Evolutionary conservation across 2,113 vertebrate species (phyloP), one percentile per base, ranked within the genome.

Genomic region (Charina bottae): DNA sequence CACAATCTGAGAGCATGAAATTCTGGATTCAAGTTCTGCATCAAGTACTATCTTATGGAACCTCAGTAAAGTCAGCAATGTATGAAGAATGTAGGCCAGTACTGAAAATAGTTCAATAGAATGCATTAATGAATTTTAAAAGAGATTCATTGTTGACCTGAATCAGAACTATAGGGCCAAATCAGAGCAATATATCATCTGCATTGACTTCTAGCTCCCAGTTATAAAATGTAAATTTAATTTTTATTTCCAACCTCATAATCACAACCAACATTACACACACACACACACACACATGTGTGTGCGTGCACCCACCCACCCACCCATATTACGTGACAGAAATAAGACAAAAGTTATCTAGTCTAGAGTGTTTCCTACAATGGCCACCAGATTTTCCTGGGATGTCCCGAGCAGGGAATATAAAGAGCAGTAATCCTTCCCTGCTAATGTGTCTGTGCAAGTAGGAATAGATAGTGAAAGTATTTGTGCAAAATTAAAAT

Each of bases 151-250:
- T 17, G 49, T 85, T 94, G 95, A 93, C 64, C 88, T 33, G 59
- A 94, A 93, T 93, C 92, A 91, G 0, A 23, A 88, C 92, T 83
- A 28, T 88, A 88, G 17, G 15, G 37, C 54, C 68, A 37, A 92
- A 23, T 93, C 90, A 92, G 92, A 93, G 90, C 92, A 90, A 0
- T 0, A 90, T 33, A 94, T 28, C 26, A 78, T 15, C 23, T 42
- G 1, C 24, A 92, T 37, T 90, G 92, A 83, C 58, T 93, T 86
- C 92, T 54, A 85, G 89, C 92, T 96, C 94, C 91, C 94, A 94
- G 91, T 96, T 95, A 94, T 93, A 92, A 62, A 54, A 49, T 49
- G 49, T 49, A 49, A 49, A 49, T 93, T 49, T 93, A 95, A 89
- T 93, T 94, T 0, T 78, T 59, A 91, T 92, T 87, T 84, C 91